These are phyloP conservation scores for Toxotes jaculatrix DNA, from an alignment of 2,113 vertebrate species.

Conservation along the genomic window DNA sequence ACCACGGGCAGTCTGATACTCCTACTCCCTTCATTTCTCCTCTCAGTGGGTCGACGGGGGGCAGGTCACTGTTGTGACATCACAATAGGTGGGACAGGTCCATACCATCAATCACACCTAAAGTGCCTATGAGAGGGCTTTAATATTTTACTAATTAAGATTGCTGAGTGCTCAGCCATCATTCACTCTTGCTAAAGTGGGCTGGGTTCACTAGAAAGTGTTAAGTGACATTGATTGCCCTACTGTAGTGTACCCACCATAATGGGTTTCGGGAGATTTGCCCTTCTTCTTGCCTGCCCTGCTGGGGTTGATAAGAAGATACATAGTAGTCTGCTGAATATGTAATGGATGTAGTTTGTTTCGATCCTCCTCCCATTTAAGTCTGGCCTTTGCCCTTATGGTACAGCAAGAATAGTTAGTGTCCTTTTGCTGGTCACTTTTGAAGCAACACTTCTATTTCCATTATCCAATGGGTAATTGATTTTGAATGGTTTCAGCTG, in stretches of 20 bases:
- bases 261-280: slow-evolving; percentile 54
- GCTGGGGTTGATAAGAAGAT: slow-evolving; percentile 23
- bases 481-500: slow-evolving; percentile 10
- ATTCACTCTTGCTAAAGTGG: slow-evolving; percentile 55
- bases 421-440: slow-evolving; percentile 7
- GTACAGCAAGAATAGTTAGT: slow-evolving; percentile 5
- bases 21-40: slow-evolving; percentile 14
- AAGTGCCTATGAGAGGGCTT: slow-evolving; percentile 68
- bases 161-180: slow-evolving; percentile 59
- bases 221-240: slow-evolving; percentile 72
- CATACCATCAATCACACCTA: slow-evolving; percentile 65
- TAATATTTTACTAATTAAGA: slow-evolving; percentile 80
- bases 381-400: slow-evolving; percentile 45
- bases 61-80: slow-evolving; percentile 59
- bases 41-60: background rate
- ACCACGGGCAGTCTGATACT: slow-evolving; percentile 9
- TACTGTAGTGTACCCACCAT: slow-evolving; percentile 31
- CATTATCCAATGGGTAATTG: slow-evolving; percentile 33
- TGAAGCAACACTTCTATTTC: slow-evolving; percentile 23
- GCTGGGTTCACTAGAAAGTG: slow-evolving; percentile 53
- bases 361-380: slow-evolving; percentile 26
- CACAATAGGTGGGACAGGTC: slow-evolving; percentile 52
- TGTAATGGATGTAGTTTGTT: slow-evolving; percentile 45
- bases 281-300: slow-evolving; percentile 46
- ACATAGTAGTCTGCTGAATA: slow-evolving; percentile 28